Evolutionary conservation across 23 tunicate genomes (phyloP).

Genomic region (Halocynthia aurantium): DNA sequence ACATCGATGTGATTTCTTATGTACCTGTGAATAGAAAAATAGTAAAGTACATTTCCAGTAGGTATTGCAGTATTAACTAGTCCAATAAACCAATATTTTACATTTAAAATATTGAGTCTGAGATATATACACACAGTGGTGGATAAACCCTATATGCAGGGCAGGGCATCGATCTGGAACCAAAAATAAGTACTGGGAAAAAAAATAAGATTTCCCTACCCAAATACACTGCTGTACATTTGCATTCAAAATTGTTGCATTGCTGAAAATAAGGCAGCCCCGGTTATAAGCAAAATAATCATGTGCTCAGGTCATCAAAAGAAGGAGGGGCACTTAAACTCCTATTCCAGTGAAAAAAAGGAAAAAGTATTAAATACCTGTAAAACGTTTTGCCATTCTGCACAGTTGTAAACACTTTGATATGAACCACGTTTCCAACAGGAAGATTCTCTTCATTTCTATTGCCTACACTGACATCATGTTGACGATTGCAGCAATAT

Average conservation of each 20-base stretch:
- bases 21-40: slow-evolving; percentile 27
- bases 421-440: slow-evolving; percentile 7
- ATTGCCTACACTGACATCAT: background rate
- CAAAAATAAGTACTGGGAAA: no score
- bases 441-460: background rate
- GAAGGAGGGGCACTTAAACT: no score
- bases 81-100: background rate
- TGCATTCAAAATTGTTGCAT: no score
- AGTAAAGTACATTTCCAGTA: no score
- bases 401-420: slow-evolving; percentile 28
- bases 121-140: no score
- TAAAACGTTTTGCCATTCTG: slow-evolving; percentile 45
- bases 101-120: background rate
- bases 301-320: no score
- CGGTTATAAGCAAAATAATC: no score
- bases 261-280: no score
- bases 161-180: no score
- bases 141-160: no score
- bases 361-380: slow-evolving; percentile 13
- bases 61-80: background rate
- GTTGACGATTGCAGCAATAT: slow-evolving; percentile 27
- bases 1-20: slow-evolving; percentile 31
- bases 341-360: background rate
- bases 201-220: no score
- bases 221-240: no score